phyloP scores from a whole-genome alignment of 2,888 invertebrate genomes.

The Erebia ligea region DNA sequence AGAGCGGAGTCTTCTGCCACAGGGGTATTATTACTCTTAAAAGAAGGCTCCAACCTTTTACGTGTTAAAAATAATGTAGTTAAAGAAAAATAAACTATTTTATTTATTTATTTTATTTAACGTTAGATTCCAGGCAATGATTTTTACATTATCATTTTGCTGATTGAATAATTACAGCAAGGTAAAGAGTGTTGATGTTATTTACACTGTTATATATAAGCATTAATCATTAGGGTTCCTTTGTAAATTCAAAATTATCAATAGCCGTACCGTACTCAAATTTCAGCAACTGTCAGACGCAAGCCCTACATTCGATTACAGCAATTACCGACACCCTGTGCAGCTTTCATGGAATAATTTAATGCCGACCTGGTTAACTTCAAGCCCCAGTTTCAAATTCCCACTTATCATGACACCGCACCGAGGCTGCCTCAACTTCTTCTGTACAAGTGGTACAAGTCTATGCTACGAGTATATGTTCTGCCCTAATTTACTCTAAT shows the following conservation, averaged over 20 bases:
- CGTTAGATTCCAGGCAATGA: too few species aligned
- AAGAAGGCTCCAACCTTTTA: too few species aligned
- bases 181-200: not conserved
- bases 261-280: not conserved
- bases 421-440: slow-evolving; percentile 38
- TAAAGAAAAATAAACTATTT: too few species aligned
- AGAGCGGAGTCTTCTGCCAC: too few species aligned
- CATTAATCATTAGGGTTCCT: not conserved
- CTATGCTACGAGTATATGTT: too few species aligned
- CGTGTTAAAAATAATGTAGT: too few species aligned
- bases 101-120: too few species aligned
- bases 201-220: not conserved
- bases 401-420: slow-evolving; percentile 42
- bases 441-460: slow-evolving; percentile 23
- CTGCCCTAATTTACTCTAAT: not conserved
- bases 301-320: slow-evolving; percentile 28
- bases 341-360: slow-evolving; percentile 45
- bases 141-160: too few species aligned
- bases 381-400: slow-evolving; percentile 47
- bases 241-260: not conserved
- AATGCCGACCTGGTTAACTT: slow-evolving; percentile 44
- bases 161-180: too few species aligned
- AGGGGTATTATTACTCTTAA: too few species aligned
- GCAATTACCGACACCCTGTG: slow-evolving; percentile 36
- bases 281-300: slow-evolving; percentile 20